These are phyloP conservation scores for Sinhomidia bicolor DNA, from an alignment of 2,888 invertebrate species.

Conservation along the genomic window DNA sequence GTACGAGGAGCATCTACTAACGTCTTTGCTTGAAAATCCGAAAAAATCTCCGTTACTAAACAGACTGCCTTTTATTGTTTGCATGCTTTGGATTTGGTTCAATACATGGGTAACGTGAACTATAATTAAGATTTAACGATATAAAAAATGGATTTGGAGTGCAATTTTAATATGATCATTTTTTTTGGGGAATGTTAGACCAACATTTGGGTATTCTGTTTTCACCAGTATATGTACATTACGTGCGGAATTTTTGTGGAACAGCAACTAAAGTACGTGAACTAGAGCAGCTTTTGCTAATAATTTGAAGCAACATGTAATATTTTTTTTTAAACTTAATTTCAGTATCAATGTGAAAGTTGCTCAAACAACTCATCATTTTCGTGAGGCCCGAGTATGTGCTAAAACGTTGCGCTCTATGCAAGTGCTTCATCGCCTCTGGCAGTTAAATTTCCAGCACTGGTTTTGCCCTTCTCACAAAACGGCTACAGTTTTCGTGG, in stretches of 20 bases:
- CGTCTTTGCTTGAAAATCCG: constrained; percentile 44
- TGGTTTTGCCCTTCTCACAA: constrained; percentile 61
- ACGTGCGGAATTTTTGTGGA: constrained; percentile 39
- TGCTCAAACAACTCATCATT: background rate
- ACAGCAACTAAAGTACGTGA: too few species aligned
- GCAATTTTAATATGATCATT: background rate
- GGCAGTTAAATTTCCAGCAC: constrained; percentile 46
- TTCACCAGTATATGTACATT: constrained; percentile 54
- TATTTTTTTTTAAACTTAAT: background rate
- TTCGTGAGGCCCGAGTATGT: constrained; percentile 4
- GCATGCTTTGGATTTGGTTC: constrained; percentile 43
- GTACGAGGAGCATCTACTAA: constrained; percentile 38
- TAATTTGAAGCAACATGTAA: constrained; percentile 54
- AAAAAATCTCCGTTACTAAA: background rate
- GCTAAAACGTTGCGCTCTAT: constrained; percentile 9
- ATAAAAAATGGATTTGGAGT: background rate
- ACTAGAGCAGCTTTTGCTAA: too few species aligned
- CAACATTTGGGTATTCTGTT: constrained; percentile 50
- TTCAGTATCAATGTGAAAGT: constrained; percentile 27
- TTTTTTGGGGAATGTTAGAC: constrained; percentile 34
- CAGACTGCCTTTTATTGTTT: background rate
- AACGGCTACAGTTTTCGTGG: background rate
- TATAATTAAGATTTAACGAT: background rate
- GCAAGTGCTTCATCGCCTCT: constrained; percentile 51
- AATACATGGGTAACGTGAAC: constrained; percentile 13